A percentile compares a stretch with the other conserved stretches of the same genome.
Evolutionary conservation across 2,113 vertebrate species (phyloP).

Genomic region (Mugil cephalus): DNA sequence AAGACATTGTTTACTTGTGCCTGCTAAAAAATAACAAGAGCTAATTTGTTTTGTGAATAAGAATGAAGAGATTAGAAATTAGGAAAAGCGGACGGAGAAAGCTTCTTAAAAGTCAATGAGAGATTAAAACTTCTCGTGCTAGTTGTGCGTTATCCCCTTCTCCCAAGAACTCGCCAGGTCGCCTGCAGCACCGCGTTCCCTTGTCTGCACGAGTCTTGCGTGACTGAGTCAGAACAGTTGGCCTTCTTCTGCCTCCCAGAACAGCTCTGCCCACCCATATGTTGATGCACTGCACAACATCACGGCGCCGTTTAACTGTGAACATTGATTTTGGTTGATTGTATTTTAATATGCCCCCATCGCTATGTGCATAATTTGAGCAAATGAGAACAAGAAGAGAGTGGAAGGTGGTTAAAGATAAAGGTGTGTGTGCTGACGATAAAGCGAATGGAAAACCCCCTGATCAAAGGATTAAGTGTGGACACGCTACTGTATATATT

Average conservation of each 20-base stretch:
- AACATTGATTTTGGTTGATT: constrained; percentile 40
- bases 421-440: neutral
- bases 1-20: constrained; percentile 33
- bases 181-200: constrained; percentile 29
- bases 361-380: constrained; percentile 29
- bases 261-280: constrained; percentile 41
- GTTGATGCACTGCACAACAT: constrained; percentile 13
- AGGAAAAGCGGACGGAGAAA: neutral
- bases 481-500: constrained; percentile 2
- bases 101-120: neutral
- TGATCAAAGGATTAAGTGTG: constrained; percentile 28
- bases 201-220: constrained; percentile 14
- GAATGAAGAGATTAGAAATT: constrained; percentile 37
- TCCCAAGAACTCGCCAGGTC: neutral
- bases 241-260: constrained; percentile 45
- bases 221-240: constrained; percentile 56
- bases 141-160: neutral
- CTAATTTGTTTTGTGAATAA: constrained; percentile 38
- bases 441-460: neutral
- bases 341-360: constrained; percentile 24
- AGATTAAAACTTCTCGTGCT: constrained; percentile 35
- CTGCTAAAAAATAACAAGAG: constrained; percentile 8
- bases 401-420: neutral
- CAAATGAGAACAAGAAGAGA: constrained; percentile 12
- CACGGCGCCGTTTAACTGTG: constrained; percentile 24